Base-by-base conservation (phyloP, 2,797 vertebrate species). In the Neolamprologus multifasciatus region DNA sequence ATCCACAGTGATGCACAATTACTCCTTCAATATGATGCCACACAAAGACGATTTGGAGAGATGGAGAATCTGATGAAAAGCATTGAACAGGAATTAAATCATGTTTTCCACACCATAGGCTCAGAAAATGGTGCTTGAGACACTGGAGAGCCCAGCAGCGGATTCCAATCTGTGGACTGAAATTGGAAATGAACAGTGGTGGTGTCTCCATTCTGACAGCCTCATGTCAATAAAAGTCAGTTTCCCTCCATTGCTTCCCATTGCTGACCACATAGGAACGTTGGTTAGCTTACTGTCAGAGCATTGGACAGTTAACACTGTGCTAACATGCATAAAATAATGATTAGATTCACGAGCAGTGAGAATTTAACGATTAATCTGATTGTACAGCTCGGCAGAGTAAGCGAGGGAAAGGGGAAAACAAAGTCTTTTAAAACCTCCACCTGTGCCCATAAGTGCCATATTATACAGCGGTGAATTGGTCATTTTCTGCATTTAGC, bases 11-110 rank as follows among this genome's bases (percentile, higher is more conserved):
- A 93, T 94, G 95, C 93, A 91, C 95, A 95, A 94, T 95, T 95
- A 95, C 93, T 91, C 86, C 92, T 87, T 88, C 93, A 93, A 91
- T 93, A 92, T 85, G 92, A 94, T 85, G 93, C 91, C 92, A 71
- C 93, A 94, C 94, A 93, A 93, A 94, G 94, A 92, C 87, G 90
- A 94, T 94, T 93, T 92, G 88, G 88, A 90, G 92, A 92, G 94
- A 94, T 91, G 92, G 92, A 93, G 93, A 93, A 91, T 94, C 91
- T 94, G 94, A 95, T 95, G 94, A 95, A 94, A 95, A 83, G 94
- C 94, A 94, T 92, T 95, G 95, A 94, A 95, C 94, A 94, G 93
- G 94, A 96, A 94, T 95, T 94, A 95, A 95, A 96, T 95, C 94
- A 94, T 93, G 94, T 95, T 96, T 95, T 96, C 94, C 94, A 96